Base-by-base conservation (phyloP, 2,888 invertebrate species). In the Apodemia mormo region DNA sequence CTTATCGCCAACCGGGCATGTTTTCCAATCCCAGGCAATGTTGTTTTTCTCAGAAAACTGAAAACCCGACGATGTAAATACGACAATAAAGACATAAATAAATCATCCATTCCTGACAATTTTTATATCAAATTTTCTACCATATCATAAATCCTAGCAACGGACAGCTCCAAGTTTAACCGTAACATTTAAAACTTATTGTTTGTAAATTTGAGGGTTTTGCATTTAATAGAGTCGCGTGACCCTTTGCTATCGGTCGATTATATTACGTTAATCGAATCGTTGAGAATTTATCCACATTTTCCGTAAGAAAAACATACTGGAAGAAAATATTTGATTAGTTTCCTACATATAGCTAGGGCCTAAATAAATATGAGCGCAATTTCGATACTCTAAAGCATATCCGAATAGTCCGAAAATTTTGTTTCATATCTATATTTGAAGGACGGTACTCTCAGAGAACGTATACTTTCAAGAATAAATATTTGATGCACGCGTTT, bases 161-260 rank as follows among this genome's bases (percentile, higher is more conserved):
- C 1, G 52, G 56, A 22, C 56, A 29, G 43, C 12, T 45, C 10
- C 0, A 45, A 10, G 58, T 58, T 58, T 22, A 1, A 58, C 58
- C 58, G 58, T 58, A 58, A 30, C 58, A 58, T 22, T 58, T 3
- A 29, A 58, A 58, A 10, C 29, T 29, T 58, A 78, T 82, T 90
- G 89, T 90, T 82, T 90, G 89, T 77, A 80, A 90, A 90, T 88
- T 74, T 84, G 76, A 73, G 82, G 80, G 83, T 85, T 87, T 84
- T 77, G 78, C 77, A 75, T 65, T 73, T 45, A 72, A 74, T 74
- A 67, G 70, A 73, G 68, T 73, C 72, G 68, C 70, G 72, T 77
- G 78, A 78, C 77, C 76, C 74, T 65, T 56, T 43, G 64, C 66
- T 67, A 45, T 30, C 65, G 73, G 75, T 74, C 75, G 74, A 73